These are phyloP conservation scores for Cladorhizidae sp. DNA, from an alignment of 37 sponge, comb jelly and placozoan species.

Conservation along the genomic window DNA sequence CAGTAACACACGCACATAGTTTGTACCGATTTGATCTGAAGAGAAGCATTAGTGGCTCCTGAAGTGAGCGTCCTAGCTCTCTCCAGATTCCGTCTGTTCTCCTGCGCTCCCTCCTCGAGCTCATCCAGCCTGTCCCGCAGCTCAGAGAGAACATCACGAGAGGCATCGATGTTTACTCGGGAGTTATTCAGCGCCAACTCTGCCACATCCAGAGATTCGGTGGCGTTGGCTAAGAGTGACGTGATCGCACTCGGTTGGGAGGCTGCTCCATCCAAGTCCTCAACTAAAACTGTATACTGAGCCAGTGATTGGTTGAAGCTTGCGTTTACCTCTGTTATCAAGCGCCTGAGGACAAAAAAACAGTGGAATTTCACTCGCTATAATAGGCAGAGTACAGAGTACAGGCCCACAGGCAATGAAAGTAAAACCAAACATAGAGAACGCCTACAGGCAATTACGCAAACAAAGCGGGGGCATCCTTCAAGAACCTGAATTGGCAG, in stretches of 20 bases:
- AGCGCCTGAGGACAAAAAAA: background rate
- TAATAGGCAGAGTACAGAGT: too few species aligned
- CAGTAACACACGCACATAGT: background rate
- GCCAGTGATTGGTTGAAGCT: too few species aligned
- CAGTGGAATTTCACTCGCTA: too few species aligned
- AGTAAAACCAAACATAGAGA: too few species aligned
- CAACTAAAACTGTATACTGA: too few species aligned
- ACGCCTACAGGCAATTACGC: too few species aligned
- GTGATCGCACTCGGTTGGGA: background rate
- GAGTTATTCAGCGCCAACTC: background rate
- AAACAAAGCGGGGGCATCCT: too few species aligned
- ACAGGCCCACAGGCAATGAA: too few species aligned
- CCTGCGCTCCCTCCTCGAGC: background rate
- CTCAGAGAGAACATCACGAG: background rate
- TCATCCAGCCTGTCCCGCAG: background rate
- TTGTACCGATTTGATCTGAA: constrained; percentile 1
- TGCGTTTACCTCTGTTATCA: too few species aligned
- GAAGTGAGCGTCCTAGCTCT: background rate
- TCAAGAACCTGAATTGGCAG: too few species aligned
- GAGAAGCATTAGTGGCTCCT: background rate
- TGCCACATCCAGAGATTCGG: background rate
- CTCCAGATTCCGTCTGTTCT: constrained; percentile 14
- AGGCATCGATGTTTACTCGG: background rate
- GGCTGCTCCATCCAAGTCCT: background rate
- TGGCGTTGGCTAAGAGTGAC: background rate